A percentile compares a stretch with the other conserved stretches of the same genome.
Conservation (phyloP, 64 coral and sea anemone genomes). For the Stylophora pistillata region DNA sequence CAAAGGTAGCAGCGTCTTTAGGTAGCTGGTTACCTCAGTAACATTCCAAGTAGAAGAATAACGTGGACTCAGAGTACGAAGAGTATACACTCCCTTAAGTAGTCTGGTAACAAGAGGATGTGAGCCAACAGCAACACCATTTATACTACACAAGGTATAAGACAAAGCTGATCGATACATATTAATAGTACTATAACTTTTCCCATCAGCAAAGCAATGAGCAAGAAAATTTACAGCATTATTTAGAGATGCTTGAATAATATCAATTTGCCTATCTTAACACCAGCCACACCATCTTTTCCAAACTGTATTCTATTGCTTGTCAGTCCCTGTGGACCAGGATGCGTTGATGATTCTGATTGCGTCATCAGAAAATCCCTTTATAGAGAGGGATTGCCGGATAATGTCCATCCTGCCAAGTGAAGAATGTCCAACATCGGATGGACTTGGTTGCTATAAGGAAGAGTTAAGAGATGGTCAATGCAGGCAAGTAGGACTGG, state of each 20-base stretch:
- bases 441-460: conserved; percentile 49
- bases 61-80: conserved; percentile 38
- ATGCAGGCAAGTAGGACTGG: conserved; percentile 36
- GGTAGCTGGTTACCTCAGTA: conserved; percentile 57
- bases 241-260: conserved; percentile 63
- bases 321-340: conserved; percentile 78
- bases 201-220: conserved; percentile 52
- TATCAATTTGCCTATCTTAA: no score
- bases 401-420: conserved; percentile 69
- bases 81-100: conserved; percentile 59
- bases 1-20: conserved; percentile 74
- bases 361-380: conserved; percentile 68
- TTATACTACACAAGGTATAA: conserved; percentile 45
- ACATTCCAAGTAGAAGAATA: conserved; percentile 71
- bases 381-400: conserved; percentile 42
- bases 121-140: conserved; percentile 45
- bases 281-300: conserved; percentile 68
- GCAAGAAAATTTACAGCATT: conserved; percentile 59
- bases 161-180: conserved; percentile 63
- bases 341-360: conserved; percentile 54
- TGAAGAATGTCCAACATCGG: conserved; percentile 5
- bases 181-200: conserved; percentile 72
- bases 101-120: conserved; percentile 59
- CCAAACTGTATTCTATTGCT: conserved; percentile 79
- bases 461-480: conserved; percentile 43